A percentile compares a stretch with the other conserved stretches of the same genome.
phyloP scores from a whole-genome alignment of 1,140 invertebrate genomes.

The Chelonus insularis region DNA sequence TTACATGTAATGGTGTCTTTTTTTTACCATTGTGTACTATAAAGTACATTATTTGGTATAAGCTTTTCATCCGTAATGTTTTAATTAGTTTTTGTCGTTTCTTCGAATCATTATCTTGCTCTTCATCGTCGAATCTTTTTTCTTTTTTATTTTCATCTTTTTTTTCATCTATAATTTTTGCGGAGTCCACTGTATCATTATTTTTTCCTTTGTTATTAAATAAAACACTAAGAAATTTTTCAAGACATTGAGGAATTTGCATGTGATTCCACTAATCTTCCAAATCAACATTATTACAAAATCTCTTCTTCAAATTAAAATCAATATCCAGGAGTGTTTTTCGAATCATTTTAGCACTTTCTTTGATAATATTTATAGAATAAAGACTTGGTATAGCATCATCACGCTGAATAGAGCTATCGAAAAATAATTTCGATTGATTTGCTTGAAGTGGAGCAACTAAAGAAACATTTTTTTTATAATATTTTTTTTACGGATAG shows the following conservation, averaged over 20 bases:
- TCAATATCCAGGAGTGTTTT: not conserved
- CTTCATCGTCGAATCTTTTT: not conserved
- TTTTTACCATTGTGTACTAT: not conserved
- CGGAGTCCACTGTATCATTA: too few relatives aligned
- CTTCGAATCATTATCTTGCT: not conserved
- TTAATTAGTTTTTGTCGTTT: not conserved
- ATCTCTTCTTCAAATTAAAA: slow-evolving; percentile 24
- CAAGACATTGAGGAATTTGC: slow-evolving; percentile 7
- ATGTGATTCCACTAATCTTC: slow-evolving; percentile 8
- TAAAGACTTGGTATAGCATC: not conserved
- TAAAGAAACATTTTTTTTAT: too few relatives aligned
- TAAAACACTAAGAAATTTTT: slow-evolving; percentile 15
- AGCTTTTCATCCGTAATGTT: not conserved
- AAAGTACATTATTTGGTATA: slow-evolving; percentile 12
- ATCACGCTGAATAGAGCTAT: not conserved
- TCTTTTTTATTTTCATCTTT: too few relatives aligned
- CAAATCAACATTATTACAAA: slow-evolving; percentile 20
- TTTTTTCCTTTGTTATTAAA: slow-evolving; percentile 10
- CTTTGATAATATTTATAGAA: not conserved
- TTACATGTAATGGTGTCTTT: slow-evolving; percentile 8
- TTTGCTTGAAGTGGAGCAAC: too few relatives aligned
- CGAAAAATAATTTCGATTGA: not conserved
- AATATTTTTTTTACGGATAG: too few relatives aligned
- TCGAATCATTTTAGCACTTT: slow-evolving; percentile 7
- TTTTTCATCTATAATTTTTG: too few relatives aligned